Conservation (phyloP, 2,797 vertebrate species). For the Phoxinus dragarum region DNA sequence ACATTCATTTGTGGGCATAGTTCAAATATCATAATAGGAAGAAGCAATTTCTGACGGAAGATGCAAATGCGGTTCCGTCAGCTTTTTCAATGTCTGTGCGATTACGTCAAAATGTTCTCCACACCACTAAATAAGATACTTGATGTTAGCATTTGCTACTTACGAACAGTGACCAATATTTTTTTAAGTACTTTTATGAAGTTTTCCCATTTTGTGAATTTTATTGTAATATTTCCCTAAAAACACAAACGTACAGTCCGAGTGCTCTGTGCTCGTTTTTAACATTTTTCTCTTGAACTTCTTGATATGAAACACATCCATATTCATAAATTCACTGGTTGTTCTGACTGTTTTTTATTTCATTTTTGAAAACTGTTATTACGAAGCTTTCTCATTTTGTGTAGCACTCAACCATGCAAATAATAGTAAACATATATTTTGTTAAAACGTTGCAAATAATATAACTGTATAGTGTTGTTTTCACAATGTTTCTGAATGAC, state of each 20-base stretch:
- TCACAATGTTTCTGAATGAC: constrained; percentile 16
- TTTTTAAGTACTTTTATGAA: constrained; percentile 55
- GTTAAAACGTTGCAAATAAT: constrained; percentile 43
- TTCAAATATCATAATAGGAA: constrained; percentile 7
- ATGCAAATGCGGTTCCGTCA: constrained; percentile 27
- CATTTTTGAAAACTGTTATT: constrained; percentile 26
- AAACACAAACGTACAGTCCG: not conserved
- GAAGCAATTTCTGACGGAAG: constrained; percentile 44
- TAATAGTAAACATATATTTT: constrained; percentile 57
- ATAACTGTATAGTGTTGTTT: constrained; percentile 41
- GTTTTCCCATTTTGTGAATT: constrained; percentile 44
- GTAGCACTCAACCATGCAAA: constrained; percentile 41
- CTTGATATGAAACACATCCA: constrained; percentile 1
- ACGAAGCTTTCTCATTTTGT: constrained; percentile 33
- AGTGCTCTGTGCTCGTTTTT: constrained; percentile 12
- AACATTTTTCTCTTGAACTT: constrained; percentile 16
- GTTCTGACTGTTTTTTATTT: not conserved
- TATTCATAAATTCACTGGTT: not conserved
- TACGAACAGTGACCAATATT: constrained; percentile 45
- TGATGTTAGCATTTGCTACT: constrained; percentile 50
- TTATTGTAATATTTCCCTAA: constrained; percentile 11
- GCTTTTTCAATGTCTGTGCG: constrained; percentile 28
- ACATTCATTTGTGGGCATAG: constrained; percentile 26
- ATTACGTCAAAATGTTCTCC: not conserved
- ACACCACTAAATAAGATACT: constrained; percentile 10